phyloP scores from a whole-genome alignment of 1,140 invertebrate genomes.

The Sminthurinus signatus region DNA sequence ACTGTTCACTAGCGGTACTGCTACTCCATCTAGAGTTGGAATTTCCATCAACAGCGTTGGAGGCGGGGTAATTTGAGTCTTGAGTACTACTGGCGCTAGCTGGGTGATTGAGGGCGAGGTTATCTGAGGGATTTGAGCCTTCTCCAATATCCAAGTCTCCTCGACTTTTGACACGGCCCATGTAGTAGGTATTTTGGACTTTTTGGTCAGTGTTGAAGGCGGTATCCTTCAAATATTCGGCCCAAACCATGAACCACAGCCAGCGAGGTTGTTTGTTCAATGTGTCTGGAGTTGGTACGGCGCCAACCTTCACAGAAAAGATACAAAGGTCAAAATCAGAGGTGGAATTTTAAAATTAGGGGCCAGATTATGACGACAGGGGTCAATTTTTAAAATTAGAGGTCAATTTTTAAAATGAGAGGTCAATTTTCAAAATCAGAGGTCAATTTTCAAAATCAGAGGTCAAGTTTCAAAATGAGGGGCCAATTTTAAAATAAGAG shows the following conservation, averaged over 20 bases:
- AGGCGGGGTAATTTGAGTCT: not conserved
- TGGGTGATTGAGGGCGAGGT: slow-evolving; percentile 11
- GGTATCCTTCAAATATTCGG: slow-evolving; percentile 25
- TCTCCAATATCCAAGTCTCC: slow-evolving; percentile 11
- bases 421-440: no score
- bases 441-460: no score
- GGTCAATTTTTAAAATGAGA: no score
- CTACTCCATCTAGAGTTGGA: slow-evolving; percentile 9
- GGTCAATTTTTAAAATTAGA: no score
- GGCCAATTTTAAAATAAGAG: no score
- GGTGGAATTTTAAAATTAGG: no score
- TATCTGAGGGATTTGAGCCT: not conserved
- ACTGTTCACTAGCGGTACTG: slow-evolving; percentile 4
- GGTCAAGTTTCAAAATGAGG: no score
- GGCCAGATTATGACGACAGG: no score
- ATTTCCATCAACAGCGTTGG: slow-evolving; percentile 14
- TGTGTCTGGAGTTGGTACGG: slow-evolving; percentile 10
- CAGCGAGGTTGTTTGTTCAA: slow-evolving; percentile 15
- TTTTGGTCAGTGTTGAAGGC: slow-evolving; percentile 15
- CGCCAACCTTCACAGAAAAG: no score
- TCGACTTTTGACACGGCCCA: slow-evolving; percentile 1
- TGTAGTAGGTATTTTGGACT: slow-evolving; percentile 17
- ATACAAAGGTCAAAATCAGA: no score
- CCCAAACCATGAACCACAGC: slow-evolving; percentile 31
- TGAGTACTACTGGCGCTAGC: slow-evolving; percentile 4